Conservation (phyloP, 2,888 invertebrate species). For the Xestia sexstrigata region DNA sequence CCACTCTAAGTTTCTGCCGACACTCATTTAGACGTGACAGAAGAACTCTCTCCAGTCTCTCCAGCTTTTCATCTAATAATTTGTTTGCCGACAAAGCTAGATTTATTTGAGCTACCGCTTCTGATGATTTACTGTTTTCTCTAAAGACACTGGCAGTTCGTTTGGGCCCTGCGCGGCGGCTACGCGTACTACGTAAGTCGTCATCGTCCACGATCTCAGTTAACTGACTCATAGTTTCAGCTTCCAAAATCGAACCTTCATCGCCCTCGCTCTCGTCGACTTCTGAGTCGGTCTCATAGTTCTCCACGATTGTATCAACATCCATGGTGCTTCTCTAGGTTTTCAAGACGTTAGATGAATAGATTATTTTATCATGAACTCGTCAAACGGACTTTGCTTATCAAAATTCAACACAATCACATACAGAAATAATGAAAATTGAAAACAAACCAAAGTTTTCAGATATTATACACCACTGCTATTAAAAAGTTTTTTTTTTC, state of each 20-base stretch:
- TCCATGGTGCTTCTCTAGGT: slow-evolving; percentile 51
- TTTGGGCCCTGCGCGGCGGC: background rate
- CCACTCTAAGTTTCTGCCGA: slow-evolving; percentile 72
- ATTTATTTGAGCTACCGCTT: slow-evolving; percentile 70
- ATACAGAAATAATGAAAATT: background rate
- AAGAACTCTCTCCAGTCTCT: slow-evolving; percentile 78
- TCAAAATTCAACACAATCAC: background rate
- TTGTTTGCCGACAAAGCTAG: slow-evolving; percentile 81
- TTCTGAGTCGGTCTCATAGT: slow-evolving; percentile 48
- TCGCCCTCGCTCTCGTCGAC: slow-evolving; percentile 67
- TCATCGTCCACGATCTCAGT: slow-evolving; percentile 70
- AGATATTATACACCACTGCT: background rate
- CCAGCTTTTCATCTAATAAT: slow-evolving; percentile 78
- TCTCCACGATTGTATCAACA: slow-evolving; percentile 58
- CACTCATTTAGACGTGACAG: slow-evolving; percentile 78
- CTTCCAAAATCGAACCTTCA: slow-evolving; percentile 71
- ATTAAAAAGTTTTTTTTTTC: background rate
- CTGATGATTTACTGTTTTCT: slow-evolving; percentile 13
- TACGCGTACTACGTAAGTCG: slow-evolving; percentile 26
- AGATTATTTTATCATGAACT: background rate
- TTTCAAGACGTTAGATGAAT: background rate
- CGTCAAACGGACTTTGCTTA: background rate
- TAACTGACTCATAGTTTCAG: slow-evolving; percentile 71
- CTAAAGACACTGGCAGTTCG: background rate
- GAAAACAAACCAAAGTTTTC: background rate